phyloP scores from a whole-genome alignment of 2,113 vertebrate genomes.

The Scartelaos histophorus region DNA sequence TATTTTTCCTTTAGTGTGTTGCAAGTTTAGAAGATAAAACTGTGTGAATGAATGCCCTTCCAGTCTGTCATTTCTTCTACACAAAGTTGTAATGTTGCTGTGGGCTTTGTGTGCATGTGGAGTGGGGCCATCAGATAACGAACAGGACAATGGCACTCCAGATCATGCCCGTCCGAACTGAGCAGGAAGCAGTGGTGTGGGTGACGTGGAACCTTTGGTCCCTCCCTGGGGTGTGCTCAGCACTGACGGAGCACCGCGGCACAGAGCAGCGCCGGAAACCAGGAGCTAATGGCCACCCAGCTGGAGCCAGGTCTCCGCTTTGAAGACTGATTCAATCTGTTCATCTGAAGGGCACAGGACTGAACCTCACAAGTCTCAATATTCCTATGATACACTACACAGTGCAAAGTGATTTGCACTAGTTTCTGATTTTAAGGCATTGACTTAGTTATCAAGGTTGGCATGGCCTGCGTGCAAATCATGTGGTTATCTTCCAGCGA shows the following conservation, averaged over 20 bases:
- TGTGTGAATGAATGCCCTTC: neutral
- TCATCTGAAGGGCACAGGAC: slow-evolving; percentile 39
- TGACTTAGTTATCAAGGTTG: neutral
- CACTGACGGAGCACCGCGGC: slow-evolving; percentile 71
- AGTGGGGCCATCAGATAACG: slow-evolving; percentile 80
- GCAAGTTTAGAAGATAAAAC: neutral
- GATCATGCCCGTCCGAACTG: slow-evolving; percentile 78
- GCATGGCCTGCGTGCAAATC: no score
- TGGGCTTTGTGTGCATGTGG: slow-evolving; percentile 60
- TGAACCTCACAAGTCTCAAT: neutral
- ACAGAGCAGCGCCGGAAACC: slow-evolving; percentile 75
- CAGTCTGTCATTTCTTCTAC: neutral
- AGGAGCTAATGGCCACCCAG: slow-evolving; percentile 77
- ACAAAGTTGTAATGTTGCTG: neutral
- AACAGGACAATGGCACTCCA: slow-evolving; percentile 80
- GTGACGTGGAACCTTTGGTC: slow-evolving; percentile 71
- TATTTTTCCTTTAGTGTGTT: neutral
- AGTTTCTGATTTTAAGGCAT: neutral
- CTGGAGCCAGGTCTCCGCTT: slow-evolving; percentile 73
- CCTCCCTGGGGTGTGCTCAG: slow-evolving; percentile 77
- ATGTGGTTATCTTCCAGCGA: neutral
- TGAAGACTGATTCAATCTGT: slow-evolving; percentile 63
- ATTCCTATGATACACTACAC: neutral
- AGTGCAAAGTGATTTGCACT: neutral
- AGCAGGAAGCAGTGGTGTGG: slow-evolving; percentile 79